phyloP scores from a whole-genome alignment of 2,888 invertebrate species.

The Eupithecia dodoneata region DNA sequence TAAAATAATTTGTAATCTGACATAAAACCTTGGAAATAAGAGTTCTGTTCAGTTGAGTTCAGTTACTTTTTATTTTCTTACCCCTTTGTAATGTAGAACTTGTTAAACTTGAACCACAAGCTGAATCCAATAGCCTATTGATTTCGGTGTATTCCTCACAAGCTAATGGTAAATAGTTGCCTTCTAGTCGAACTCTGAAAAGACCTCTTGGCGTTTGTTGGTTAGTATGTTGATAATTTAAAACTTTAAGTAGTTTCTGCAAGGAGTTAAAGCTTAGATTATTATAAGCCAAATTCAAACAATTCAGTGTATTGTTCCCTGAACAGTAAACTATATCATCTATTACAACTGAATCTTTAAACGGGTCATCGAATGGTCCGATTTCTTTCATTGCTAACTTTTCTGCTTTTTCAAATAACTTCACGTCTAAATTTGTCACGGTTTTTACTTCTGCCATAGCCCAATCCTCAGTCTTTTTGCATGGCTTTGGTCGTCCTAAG shows the following conservation, averaged over 20 bases:
- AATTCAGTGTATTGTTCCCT: not conserved
- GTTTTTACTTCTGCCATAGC: not conserved
- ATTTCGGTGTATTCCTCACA: constrained; percentile 2
- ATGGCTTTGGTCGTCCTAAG: not conserved
- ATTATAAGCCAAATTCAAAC: constrained; percentile 2
- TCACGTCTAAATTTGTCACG: not conserved
- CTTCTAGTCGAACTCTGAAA: not conserved
- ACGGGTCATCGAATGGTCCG: not conserved
- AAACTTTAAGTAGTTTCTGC: not conserved
- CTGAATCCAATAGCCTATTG: not conserved
- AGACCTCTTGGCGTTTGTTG: constrained; percentile 4
- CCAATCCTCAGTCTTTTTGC: not conserved
- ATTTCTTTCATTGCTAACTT: not conserved
- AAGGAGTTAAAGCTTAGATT: not conserved
- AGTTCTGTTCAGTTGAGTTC: no score
- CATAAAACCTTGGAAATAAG: no score
- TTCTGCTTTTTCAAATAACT: not conserved
- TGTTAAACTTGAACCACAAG: not conserved
- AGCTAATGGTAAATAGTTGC: not conserved
- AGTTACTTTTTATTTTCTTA: not conserved
- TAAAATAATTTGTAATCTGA: no score
- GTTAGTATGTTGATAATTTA: not conserved
- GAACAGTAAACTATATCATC: not conserved
- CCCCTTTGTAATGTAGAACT: not conserved
- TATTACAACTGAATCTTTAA: not conserved